A percentile compares a stretch with the other conserved stretches of the same genome.
These are phyloP conservation scores for Caenorhabditis drosophilae DNA, from an alignment of 2,888 invertebrate genomes.

Conservation along the genomic window DNA sequence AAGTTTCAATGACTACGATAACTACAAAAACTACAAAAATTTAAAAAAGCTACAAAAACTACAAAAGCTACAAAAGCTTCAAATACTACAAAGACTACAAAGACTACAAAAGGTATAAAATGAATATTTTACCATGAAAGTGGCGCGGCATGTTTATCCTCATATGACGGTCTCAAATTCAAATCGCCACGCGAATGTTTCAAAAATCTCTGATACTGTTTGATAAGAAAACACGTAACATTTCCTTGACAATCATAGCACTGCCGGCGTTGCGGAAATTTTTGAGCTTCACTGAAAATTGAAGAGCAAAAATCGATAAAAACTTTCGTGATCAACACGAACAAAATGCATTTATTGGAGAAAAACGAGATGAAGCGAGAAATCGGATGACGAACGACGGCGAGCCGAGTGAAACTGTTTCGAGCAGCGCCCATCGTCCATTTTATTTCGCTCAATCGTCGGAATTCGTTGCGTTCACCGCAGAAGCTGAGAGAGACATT, in stretches of 20 bases:
- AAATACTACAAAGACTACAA: too few relatives aligned
- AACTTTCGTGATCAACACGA: not conserved
- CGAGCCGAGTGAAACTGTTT: conserved; percentile 19
- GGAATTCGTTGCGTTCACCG: conserved; percentile 28
- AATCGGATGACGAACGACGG: conserved; percentile 52
- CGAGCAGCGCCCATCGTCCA: conserved; percentile 30
- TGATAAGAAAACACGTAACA: conserved; percentile 50
- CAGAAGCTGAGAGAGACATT: conserved; percentile 18
- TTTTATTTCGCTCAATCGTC: conserved; percentile 22
- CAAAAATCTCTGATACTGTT: conserved; percentile 40
- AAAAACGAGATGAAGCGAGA: conserved; percentile 52
- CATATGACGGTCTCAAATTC: conserved; percentile 19
- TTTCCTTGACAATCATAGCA: conserved; percentile 55
- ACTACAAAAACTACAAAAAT: too few relatives aligned
- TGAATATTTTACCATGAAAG: conserved; percentile 35
- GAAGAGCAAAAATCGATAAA: not conserved
- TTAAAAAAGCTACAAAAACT: too few relatives aligned
- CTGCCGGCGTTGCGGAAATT: conserved; percentile 20
- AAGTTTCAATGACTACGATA: too few relatives aligned
- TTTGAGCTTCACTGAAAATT: conserved; percentile 26
- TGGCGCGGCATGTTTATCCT: conserved; percentile 31
- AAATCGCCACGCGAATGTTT: conserved; percentile 19
- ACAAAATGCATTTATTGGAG: conserved; percentile 50
- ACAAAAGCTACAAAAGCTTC: too few relatives aligned
- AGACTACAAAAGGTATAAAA: too few relatives aligned